Evolutionary conservation across 2,888 invertebrate genomes (phyloP), one percentile per base, ranked within the genome.

Genomic region (Drosophila pseudotakahashii): DNA sequence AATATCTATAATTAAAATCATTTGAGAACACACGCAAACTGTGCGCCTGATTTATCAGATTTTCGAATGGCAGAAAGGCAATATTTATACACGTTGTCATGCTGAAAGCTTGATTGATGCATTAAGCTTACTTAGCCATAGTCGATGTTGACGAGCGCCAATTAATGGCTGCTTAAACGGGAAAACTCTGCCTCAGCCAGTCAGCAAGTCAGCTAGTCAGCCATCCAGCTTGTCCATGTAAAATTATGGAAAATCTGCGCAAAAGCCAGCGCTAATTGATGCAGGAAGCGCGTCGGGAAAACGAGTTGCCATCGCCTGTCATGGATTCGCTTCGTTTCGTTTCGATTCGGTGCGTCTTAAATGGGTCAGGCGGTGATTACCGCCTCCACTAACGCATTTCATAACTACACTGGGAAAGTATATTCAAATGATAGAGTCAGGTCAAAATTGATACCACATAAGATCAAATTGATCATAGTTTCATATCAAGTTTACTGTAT

Each of bases 1-100:
- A 71, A 78, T 85, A 83, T 86, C 87, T 83, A 83, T 83, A 87
- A 87, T 83, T 83, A 82, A 82, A 82, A 82, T 82, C 82, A 42
- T 69, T 73, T 67, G 77, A 85, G 86, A 86, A 82, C 86, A 80
- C 82, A 82, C 82, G 82, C 82, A 83, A 85, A 34, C 81, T 50
- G 32, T 48, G 34, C 26, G 45, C 51, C 60, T 4, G 53, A 66
- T 47, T 81, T 82, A 81, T 83, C 81, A 70, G 83, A 83, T 82
- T 76, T 62, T 55, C 53, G 69, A 74, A 70, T 76, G 75, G 76
- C 68, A 67, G 57, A 75, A 70, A 69, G 60, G 55, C 60, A 57
- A 66, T 52, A 66, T 57, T 52, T 64, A 55, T 57, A 50, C 52
- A 45, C 44, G 53, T 50, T 67, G 71, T 67, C 77, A 74, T 76